Base-by-base conservation (phyloP, 1,140 invertebrate species). In the Lordiphosa stackelbergi region DNA sequence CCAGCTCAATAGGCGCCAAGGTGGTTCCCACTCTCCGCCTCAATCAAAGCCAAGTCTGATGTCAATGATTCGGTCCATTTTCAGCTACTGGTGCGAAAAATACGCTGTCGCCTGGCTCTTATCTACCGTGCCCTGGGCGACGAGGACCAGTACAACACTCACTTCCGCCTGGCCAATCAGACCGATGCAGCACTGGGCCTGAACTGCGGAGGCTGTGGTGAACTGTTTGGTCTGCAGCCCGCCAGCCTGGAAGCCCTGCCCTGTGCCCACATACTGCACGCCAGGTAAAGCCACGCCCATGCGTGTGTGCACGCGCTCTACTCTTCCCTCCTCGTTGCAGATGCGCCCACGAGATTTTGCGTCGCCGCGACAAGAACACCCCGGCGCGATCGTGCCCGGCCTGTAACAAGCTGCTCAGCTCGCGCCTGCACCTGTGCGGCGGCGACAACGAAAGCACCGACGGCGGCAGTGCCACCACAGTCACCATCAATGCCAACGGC, bases 181-280 rank as follows among this genome's bases (percentile, higher is more conserved):
- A 89, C 93, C 22, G 92, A 94, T 57, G 92, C 93, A 60, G 93
- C 93, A 48, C 88, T 95, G 46, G 93, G 93, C 66, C 88, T 95
- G 4, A 90, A 92, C 35, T 95, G 95, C 81, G 94, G 93, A 6
- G 91, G 92, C 0, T 95, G 94, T 71, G 91, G 92, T 34, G 90
- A 93, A 63, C 90, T 93, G 3, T 93, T 95, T 72, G 94, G 94
- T 0, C 88, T 93, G 4, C 92, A 94, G 72, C 90, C 92, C 9
- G 93, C 93, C 83, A 91, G 90, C 13, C 88, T 95, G 7, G 95
- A 95, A 66, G 93, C 94, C 10, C 86, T 96, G 54, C 94, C 94
- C 4, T 96, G 95, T 88, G 92, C 94, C 1, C 95, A 95, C 85
- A 95, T 96, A 71, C 90, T 95, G 31, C 94, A 96, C 81, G 93